Base-by-base conservation (phyloP, 2,797 vertebrate genomes). In the Poliocrania exsul region DNA sequence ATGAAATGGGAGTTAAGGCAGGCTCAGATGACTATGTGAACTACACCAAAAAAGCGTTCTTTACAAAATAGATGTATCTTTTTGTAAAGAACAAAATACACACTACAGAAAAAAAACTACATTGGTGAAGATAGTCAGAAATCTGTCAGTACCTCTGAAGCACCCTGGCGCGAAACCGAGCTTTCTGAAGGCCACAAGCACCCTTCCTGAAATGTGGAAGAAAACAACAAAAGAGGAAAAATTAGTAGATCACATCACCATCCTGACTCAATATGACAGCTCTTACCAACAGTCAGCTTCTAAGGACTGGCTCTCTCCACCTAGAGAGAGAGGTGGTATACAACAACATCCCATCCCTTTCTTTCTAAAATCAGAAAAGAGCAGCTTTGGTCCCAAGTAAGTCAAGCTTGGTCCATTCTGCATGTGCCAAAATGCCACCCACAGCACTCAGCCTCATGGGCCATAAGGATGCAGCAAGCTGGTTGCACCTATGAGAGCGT, bases 111-210 rank as follows among this genome's bases (percentile, higher is more conserved):
- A 86, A 35, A 49, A 81, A 82, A 70, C 18, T 25, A 62, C 35
- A 31, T 10, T 26, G 11, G 19, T 75, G 11, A 93, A 87, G 28
- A 33, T 7, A 86, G 3, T 13, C 75, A 91, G 35, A 90, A 94
- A 88, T 49, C 26, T 53, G 11, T 37, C 73, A 97, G 97, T 98
- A 99, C 99, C 99, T 99, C 99, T 29, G 99, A 99, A 97, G 98
- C 97, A 81, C 97, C 98, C 89, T 98, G 98, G 93, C 97, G 98
- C 0, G 98, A 98, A 84, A 98, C 96, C 12, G 98, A 97, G 81
- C 97, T 98, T 93, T 99, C 98, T 95, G 98, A 98, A 97, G 99
- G 98, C 98, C 99, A 99, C 98, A 99, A 97, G 97, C 98, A 98
- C 96, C 98, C 98, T 83, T 99, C 99, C 99, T 99, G 95, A 94